Base-by-base conservation (phyloP, 1,140 invertebrate species). In the Bombus waltoni region DNA sequence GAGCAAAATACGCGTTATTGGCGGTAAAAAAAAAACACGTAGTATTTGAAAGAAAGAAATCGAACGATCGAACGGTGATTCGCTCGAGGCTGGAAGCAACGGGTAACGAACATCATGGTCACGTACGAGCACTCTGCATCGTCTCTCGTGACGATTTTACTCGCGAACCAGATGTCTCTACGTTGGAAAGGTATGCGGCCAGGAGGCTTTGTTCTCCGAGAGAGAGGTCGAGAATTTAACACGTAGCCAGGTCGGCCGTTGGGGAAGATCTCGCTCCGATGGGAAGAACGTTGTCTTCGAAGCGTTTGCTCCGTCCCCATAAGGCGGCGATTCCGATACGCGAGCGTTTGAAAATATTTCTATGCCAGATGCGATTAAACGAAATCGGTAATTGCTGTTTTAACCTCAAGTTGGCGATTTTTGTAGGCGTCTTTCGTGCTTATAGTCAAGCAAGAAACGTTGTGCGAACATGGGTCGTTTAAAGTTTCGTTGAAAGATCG, bases 111-210 rank as follows among this genome's bases (percentile, higher is more conserved):
- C 9, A 44, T 32, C 70, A 32, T n/a, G 44, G 44, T 74, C 73
- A 74, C 32, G 73, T 74, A 74, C n/a, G 18, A 5, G n/a, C 44
- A 35, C 18, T 35, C n/a, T 25, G 38, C 13, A 13, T 74, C 44
- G 35, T 47, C 42, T 32, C 42, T 44, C 72, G 73, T 35, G 73
- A 75, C 73, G n/a, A 53, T 75, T 75, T 53, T 35, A 22, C 42
- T 18, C 44, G 73, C 2, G 32, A 9, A 53, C 42, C 72, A 74
- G 73, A 75, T 53, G 73, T 53, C 73, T 25, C n/a, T 25, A 18
- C 13, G n/a, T 22, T 66, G 65, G 32, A 47, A 73, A 73, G 71
- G 42, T 73, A 73, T 73, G 71, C 71, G n/a, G 28, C 28, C 28
- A 44, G 15, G 8, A 47, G 42, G 44, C 73, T 75, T 53, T 74